Percentiles rank a stretch among this genome's conserved stretches.
These are phyloP conservation scores for Stomatorhinus walkeri DNA, from an alignment of 2,797 vertebrate species.

Conservation along the genomic window DNA sequence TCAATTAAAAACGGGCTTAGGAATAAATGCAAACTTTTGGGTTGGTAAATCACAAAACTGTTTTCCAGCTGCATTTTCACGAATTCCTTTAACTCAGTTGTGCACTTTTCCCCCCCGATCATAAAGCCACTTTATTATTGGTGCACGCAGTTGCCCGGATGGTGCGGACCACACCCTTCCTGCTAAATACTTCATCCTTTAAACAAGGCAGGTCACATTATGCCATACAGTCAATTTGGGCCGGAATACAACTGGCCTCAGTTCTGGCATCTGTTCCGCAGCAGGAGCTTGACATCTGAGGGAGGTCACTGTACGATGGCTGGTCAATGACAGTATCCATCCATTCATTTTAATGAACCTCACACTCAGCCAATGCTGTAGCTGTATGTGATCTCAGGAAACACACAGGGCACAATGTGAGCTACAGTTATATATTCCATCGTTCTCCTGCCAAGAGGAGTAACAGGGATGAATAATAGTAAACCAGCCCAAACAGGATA, in stretches of 20 bases:
- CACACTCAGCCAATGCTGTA: not conserved
- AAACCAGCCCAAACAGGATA: not conserved
- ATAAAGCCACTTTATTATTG: not conserved
- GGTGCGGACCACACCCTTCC: not conserved
- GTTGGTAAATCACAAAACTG: not conserved
- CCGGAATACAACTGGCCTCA: not conserved
- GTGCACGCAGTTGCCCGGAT: not conserved
- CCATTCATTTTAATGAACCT: conserved; percentile 6
- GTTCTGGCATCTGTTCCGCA: not conserved
- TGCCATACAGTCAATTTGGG: conserved; percentile 1
- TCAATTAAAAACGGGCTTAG: not conserved
- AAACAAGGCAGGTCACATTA: not conserved
- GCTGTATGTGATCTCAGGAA: not conserved
- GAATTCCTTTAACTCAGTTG: not conserved
- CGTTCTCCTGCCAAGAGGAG: not conserved
- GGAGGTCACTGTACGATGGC: not conserved
- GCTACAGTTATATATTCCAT: not conserved
- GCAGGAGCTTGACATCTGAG: not conserved
- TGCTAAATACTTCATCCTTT: not conserved
- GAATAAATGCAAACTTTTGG: not conserved
- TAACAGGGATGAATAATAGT: not conserved
- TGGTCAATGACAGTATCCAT: not conserved
- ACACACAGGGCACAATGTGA: not conserved
- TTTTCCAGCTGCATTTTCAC: not conserved
- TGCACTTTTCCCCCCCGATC: not conserved